Conservation (phyloP, 2,797 vertebrate species). For the Centropyge bicolor region DNA sequence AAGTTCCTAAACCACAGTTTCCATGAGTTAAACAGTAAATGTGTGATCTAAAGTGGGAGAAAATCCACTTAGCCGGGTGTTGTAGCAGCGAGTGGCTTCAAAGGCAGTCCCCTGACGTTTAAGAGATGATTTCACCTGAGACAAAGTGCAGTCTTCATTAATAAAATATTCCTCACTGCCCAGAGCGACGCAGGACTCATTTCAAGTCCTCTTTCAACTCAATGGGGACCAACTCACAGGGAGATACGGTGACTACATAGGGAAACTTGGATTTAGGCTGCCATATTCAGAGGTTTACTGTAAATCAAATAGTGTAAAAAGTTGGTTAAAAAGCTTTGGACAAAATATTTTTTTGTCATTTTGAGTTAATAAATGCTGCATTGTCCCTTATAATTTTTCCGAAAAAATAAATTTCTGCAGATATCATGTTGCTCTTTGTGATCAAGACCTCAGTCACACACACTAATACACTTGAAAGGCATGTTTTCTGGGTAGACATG, state of each 20-base stretch:
- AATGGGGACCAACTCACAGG: conserved; percentile 53
- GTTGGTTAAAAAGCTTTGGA: conserved; percentile 8
- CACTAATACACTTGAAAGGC: conserved; percentile 70
- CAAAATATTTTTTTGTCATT: conserved; percentile 27
- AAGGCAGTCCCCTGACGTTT: conserved; percentile 51
- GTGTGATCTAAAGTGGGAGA: conserved; percentile 51
- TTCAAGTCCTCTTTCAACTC: conserved; percentile 64
- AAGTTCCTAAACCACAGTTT: conserved; percentile 47
- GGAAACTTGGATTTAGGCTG: conserved; percentile 40
- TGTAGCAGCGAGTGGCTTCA: conserved; percentile 61
- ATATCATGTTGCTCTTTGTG: conserved; percentile 30
- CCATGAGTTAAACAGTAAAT: conserved; percentile 48
- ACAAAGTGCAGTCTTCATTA: conserved; percentile 77
- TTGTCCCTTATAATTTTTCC: conserved; percentile 1
- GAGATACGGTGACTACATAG: conserved; percentile 34
- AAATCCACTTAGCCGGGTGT: conserved; percentile 63
- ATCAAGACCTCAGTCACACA: conserved; percentile 66
- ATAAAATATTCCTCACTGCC: conserved; percentile 77
- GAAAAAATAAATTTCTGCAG: conserved; percentile 21
- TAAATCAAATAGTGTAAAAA: conserved; percentile 34
- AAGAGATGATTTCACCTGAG: conserved; percentile 66
- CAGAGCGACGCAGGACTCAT: conserved; percentile 66
- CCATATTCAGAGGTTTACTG: conserved; percentile 40
- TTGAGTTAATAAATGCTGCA: conserved; percentile 18
- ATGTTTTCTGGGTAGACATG: conserved; percentile 76